Base-by-base conservation (phyloP, 2,113 vertebrate genomes). In the Leptodactylus fuscus region DNA sequence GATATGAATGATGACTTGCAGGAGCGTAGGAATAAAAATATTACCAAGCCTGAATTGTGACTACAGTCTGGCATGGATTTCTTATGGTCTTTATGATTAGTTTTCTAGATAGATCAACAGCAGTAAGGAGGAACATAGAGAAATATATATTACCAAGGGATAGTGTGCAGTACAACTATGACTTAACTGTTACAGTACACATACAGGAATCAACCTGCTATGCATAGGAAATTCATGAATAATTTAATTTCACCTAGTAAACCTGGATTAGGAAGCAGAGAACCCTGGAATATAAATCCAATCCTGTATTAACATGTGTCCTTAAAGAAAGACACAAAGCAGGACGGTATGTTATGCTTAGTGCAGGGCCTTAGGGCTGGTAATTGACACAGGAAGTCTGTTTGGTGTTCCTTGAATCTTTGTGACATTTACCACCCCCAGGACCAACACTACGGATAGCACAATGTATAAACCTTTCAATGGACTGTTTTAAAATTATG, bases 1-100 rank as follows among this genome's bases (percentile, higher is more conserved):
- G 87, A 89, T 89, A 88, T 90, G 88, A 91, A 93, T 91, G 88
- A 89, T 90, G 90, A 90, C 90, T 29, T 46, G 62, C 32, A 80
- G 65, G 27, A 22, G 15, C 11, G 18, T 69, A 71, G 32, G 22
- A 69, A 70, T 53, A 38, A 55, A 38, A 62, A 48, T 24, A 58
- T 75, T 76, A 18, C 53, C 44, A 76, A 76, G 29, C 44, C 32
- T 10, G 38, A 9, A 32, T 29, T 32, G 73, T 27, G 8, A 51
- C 73, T 76, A 51, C 7, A 51, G 48, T 20, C 24, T 18, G 10
- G 9, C 38, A 27, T 46, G 11, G 20, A 13, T 46, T 73, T 44
- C 6, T 24, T 41, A 13, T 24, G n/a, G 22, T 38, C 32, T 38
- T 38, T 70, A 11, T 70, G 29, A 69, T 36, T 13, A 44, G n/a